These are phyloP conservation scores for Ypsolopha scabrella DNA, from an alignment of 2,888 invertebrate genomes.

Conservation along the genomic window DNA sequence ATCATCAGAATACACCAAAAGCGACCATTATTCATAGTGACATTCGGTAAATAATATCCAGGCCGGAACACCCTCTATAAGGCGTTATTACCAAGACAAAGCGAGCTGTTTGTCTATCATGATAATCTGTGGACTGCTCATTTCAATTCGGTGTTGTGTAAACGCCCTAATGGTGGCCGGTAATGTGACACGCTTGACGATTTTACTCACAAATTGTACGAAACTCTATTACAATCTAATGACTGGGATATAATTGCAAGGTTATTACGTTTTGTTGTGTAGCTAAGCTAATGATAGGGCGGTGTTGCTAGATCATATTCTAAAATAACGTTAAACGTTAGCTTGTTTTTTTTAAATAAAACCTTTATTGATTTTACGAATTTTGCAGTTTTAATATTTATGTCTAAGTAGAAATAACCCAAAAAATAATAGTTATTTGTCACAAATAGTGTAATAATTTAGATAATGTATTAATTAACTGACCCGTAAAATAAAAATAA, in stretches of 20 bases:
- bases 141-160: constrained; percentile 69
- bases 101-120: constrained; percentile 63
- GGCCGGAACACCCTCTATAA: constrained; percentile 39
- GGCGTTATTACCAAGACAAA: constrained; percentile 63
- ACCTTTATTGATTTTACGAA: too few species aligned
- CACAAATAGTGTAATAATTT: too few species aligned
- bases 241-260: constrained; percentile 66
- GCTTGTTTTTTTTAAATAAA: too few species aligned
- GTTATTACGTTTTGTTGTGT: constrained; percentile 66
- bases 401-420: too few species aligned
- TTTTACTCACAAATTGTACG: constrained; percentile 70
- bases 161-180: constrained; percentile 66
- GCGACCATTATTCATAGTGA: constrained; percentile 20
- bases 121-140: constrained; percentile 67
- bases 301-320: background rate
- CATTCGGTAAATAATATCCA: constrained; percentile 17
- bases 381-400: too few species aligned
- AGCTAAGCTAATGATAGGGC: constrained; percentile 43
- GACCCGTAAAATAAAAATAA: too few species aligned
- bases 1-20: background rate
- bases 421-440: too few species aligned
- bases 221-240: constrained; percentile 70
- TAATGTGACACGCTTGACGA: constrained; percentile 72
- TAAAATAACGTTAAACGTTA: too few species aligned
- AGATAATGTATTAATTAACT: too few species aligned